Evolutionary conservation across 2,888 invertebrate species (phyloP), one percentile per base, ranked within the genome.

Genomic region (Carpatolechia fugitivella): DNA sequence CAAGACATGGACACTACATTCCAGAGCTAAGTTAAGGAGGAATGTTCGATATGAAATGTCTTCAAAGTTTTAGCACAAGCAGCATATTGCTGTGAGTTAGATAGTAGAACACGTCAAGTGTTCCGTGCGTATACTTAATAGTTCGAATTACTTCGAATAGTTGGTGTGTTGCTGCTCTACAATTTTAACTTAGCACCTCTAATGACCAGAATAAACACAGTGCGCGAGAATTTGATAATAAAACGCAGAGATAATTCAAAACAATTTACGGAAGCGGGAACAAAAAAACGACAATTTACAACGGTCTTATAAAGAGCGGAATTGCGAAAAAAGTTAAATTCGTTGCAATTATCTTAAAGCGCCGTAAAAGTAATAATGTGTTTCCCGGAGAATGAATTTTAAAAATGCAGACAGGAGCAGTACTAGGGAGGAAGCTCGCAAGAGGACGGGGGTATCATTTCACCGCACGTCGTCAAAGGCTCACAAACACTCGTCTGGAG

Each of bases 31-130:
- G 66, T 71, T 71, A 69, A 69, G 65, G 65, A 67, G 68, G 70
- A 70, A 74, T 74, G 66, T 68, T 66, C 66, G 69, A 69, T 74
- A 72, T 74, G 69, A 69, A 68, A 69, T 69, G 60, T 66, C 24
- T 38, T 38, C 29, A 33, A 11, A 33, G 7, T 33, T n/a, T 10
- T n/a, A 35, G 35, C 13, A 11, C 11, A 18, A 16, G 18, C 11
- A 41, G 18, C 38, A 18, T 24, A 24, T 41, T 41, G 18, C 40
- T 18, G 38, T 38, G 6, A 24, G 24, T 24, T 24, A 24, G n/a
- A n/a, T n/a, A n/a, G n/a, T 38, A 41, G 20, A 41, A 20, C 40
- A 11, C 40, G 18, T 16, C 38, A 14, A 16, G 18, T 38, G 38
- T 38, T 38, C 16, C 38, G 38, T 16, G 38, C 10, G 38, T 16